Evolutionary conservation across 1,140 invertebrate species (phyloP).

Genomic region (Alviniconcha marisindica): DNA sequence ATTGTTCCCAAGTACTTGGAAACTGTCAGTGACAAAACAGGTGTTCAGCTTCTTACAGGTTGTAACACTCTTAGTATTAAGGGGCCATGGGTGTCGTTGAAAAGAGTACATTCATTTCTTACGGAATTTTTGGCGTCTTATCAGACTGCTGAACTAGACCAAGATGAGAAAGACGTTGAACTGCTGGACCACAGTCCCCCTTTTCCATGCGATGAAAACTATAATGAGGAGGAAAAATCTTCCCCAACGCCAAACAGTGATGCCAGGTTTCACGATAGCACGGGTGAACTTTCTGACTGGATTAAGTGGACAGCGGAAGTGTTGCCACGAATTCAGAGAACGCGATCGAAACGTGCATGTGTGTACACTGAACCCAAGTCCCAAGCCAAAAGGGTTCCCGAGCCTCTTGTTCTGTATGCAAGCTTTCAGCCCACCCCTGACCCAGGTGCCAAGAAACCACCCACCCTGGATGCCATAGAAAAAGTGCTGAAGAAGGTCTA

Average conservation of each 20-base stretch:
- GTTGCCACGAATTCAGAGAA: constrained; percentile 14
- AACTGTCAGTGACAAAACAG: constrained; percentile 32
- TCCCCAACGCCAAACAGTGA: neutral
- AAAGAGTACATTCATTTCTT: constrained; percentile 40
- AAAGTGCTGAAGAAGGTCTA: constrained; percentile 36
- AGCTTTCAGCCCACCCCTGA: constrained; percentile 22
- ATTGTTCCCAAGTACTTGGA: constrained; percentile 41
- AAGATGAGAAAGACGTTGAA: constrained; percentile 15
- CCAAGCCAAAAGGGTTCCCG: constrained; percentile 12
- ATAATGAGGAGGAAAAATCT: neutral
- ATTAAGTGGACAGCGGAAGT: constrained; percentile 17
- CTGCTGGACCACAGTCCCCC: neutral
- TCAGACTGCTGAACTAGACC: constrained; percentile 3
- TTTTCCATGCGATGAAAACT: constrained; percentile 1
- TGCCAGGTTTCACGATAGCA: neutral
- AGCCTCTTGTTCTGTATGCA: constrained; percentile 40
- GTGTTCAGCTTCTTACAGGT: constrained; percentile 35
- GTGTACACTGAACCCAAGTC: constrained; percentile 5
- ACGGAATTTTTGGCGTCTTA: constrained; percentile 42
- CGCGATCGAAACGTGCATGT: neutral
- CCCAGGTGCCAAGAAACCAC: constrained; percentile 2
- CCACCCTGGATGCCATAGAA: constrained; percentile 27
- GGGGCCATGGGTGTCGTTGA: constrained; percentile 46
- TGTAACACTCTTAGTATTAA: constrained; percentile 36
- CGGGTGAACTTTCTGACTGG: constrained; percentile 17